Conservation (phyloP, 2,888 invertebrate genomes). For the Pollenia angustigena region DNA sequence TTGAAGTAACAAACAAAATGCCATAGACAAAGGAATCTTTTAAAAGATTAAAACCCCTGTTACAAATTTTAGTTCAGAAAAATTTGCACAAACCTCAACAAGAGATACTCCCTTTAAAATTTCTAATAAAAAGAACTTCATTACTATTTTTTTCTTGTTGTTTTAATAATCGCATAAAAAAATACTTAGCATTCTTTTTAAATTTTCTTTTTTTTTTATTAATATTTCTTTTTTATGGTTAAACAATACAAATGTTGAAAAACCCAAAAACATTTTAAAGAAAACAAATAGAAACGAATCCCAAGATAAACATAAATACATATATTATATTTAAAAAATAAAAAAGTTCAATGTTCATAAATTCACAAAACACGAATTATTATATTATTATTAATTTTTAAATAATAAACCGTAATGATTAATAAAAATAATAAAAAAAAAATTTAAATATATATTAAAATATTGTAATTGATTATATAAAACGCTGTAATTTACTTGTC, state of each 20-base stretch:
- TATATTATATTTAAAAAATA: slow-evolving; percentile 10
- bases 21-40: no score
- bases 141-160: no score
- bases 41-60: no score
- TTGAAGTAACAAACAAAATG: no score
- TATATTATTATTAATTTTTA: slow-evolving; percentile 44
- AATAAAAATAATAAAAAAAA: background rate
- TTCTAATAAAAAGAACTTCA: no score
- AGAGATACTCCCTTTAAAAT: no score
- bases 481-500: slow-evolving; percentile 59
- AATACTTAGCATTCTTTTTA: background rate
- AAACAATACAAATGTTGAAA: background rate
- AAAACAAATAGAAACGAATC: background rate
- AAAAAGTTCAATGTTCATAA: slow-evolving; percentile 54
- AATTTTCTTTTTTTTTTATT: background rate
- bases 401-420: slow-evolving; percentile 8
- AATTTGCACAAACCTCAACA: no score
- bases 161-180: background rate
- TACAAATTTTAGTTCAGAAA: no score
- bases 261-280: slow-evolving; percentile 1
- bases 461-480: slow-evolving; percentile 43
- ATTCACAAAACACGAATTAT: slow-evolving; percentile 46
- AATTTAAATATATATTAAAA: slow-evolving; percentile 26
- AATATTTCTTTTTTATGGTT: background rate
- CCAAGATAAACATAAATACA: background rate